These are phyloP conservation scores for Rhinella marina DNA, from an alignment of 2,797 vertebrate species.

Conservation along the genomic window DNA sequence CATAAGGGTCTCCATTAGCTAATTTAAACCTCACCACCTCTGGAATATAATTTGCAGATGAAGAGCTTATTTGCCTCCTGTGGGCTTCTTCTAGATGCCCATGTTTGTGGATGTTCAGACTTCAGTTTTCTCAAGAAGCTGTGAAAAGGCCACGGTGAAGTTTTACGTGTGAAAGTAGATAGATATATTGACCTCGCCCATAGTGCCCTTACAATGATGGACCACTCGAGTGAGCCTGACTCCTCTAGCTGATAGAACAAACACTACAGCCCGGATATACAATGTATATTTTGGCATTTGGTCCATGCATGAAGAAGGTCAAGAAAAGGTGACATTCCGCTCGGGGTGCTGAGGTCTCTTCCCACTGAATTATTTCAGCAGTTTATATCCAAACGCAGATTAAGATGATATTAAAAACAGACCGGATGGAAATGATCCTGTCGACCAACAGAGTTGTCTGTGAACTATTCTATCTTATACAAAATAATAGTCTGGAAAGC, in stretches of 20 bases:
- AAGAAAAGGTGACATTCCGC: conserved; percentile 46
- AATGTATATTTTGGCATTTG: conserved; percentile 39
- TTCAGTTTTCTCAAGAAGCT: background rate
- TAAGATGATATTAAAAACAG: conserved; percentile 42
- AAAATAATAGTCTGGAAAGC: conserved; percentile 20
- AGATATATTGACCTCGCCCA: background rate
- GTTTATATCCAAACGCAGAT: conserved; percentile 5
- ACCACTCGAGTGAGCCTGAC: background rate
- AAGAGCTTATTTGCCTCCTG: too few species aligned
- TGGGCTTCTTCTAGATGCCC: too few species aligned
- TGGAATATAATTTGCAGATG: background rate
- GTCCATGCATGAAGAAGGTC: conserved; percentile 13
- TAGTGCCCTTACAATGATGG: background rate
- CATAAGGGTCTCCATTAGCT: background rate
- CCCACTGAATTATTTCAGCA: conserved; percentile 30
- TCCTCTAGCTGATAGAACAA: conserved; percentile 38
- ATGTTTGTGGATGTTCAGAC: background rate
- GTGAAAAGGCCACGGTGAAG: conserved; percentile 14
- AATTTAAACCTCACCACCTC: background rate
- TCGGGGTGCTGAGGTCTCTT: conserved; percentile 4
- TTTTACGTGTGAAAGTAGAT: conserved; percentile 37
- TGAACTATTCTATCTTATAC: conserved; percentile 24
- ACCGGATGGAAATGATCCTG: conserved; percentile 1
- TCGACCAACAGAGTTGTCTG: background rate
- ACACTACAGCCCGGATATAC: conserved; percentile 9